Base-by-base conservation (phyloP, 2,113 vertebrate species). In the Geococcyx californianus region DNA sequence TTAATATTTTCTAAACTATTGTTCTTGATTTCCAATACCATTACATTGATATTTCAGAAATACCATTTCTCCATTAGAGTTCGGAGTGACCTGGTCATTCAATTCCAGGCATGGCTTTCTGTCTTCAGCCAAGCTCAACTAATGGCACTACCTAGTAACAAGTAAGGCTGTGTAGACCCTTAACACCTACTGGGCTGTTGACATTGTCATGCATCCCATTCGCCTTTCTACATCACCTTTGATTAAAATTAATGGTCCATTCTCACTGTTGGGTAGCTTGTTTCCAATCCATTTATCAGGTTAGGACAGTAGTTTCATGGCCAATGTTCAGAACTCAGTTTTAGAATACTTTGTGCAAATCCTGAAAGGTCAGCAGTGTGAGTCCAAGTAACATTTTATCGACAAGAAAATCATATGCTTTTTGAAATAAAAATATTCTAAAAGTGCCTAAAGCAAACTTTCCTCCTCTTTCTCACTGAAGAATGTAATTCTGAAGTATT, bases 171-270 rank as follows among this genome's bases (percentile, higher is more conserved):
- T 96, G 97, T 97, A 97, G 97, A 97, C 97, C 98, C 98, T 98
- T 98, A 98, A 98, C 98, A 98, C 98, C 98, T 98, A 98, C 98
- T 96, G 97, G 98, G 98, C 98, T 99, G 98, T 98, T 99, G 98
- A 99, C 98, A 99, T 98, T 98, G 98, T 97, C 98, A 98, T 98
- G 98, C 98, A 97, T 98, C 97, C 98, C 98, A 98, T 98, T 98
- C 98, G 95, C 98, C 98, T 99, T 98, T 98, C 98, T 98, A 97
- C 98, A 99, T 98, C 99, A 99, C 98, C 98, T 99, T 99, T 99
- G 99, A 99, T 99, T 99, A 99, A 99, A 99, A 99, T 99, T 99
- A 99, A 99, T 99, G 99, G 98, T 93, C 98, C 98, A 98, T 99
- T 98, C 98, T 98, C 95, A 98, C 98, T 98, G 98, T 98, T 98